Percentiles rank a stretch among this genome's conserved stretches.
These are phyloP conservation scores for Amphiura filiformis DNA, from an alignment of 35 echinoderm and acorn worm genomes.

Conservation along the genomic window DNA sequence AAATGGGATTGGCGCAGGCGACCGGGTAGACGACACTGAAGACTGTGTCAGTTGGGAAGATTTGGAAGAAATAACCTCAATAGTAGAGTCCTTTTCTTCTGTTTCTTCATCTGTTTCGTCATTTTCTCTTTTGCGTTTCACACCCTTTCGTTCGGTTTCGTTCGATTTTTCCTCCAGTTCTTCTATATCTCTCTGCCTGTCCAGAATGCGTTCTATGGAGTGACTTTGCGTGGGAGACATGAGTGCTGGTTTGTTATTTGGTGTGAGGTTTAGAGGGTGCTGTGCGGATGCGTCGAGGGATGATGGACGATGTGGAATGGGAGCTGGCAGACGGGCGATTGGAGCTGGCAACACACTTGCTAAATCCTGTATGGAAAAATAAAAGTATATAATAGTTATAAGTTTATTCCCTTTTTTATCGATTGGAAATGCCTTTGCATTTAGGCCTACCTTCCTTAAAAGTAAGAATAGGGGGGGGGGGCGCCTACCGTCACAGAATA, in stretches of 20 bases:
- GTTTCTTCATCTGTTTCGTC: neutral
- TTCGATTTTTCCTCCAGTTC: neutral
- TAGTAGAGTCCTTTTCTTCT: neutral
- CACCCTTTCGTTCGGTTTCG: neutral
- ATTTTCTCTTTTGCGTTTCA: neutral
- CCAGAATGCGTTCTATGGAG: slow-evolving; percentile 22
- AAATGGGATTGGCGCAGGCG: neutral
- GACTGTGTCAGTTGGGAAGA: neutral
- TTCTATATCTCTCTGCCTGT: slow-evolving; percentile 13
- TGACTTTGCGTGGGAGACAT: neutral
- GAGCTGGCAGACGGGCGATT: slow-evolving; percentile 16
- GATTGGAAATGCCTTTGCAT: no score
- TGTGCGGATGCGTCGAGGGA: neutral
- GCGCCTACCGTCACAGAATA: no score
- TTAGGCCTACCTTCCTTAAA: no score
- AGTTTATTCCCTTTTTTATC: no score
- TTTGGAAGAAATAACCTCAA: neutral
- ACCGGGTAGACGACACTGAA: no score
- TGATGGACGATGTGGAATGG: slow-evolving; percentile 7
- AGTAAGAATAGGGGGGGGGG: no score
- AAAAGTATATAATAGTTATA: neutral
- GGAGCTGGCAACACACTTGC: slow-evolving; percentile 12
- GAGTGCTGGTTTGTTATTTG: neutral
- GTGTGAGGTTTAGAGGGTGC: neutral
- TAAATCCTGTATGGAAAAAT: slow-evolving; percentile 9